Percentiles rank a stretch among this genome's conserved stretches.
phyloP scores from a whole-genome alignment of 2,888 invertebrate species.

The Oscheius sp. region DNA sequence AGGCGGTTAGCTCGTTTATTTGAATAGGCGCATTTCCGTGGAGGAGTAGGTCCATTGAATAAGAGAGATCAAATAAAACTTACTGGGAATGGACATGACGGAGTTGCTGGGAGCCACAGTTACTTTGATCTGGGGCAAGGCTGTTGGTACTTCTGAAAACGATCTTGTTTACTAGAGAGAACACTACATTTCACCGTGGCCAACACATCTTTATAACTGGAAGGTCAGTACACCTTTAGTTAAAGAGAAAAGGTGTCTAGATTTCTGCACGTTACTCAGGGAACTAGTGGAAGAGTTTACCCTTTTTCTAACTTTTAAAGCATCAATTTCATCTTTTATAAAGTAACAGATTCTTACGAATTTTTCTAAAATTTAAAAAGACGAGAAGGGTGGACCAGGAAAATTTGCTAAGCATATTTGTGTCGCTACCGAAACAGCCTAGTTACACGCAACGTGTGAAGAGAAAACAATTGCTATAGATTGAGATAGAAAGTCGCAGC shows the following conservation, averaged over 20 bases:
- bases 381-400: no score
- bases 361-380: no score
- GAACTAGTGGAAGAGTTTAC: no score
- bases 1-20: neutral
- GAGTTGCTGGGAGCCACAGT: conserved; percentile 52
- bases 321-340: no score
- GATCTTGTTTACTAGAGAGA: neutral
- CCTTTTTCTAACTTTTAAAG: no score
- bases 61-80: conserved; percentile 35
- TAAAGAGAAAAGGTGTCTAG: no score
- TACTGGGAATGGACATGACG: conserved; percentile 50
- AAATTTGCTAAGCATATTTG: no score
- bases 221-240: neutral
- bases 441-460: no score
- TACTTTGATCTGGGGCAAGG: conserved; percentile 54
- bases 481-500: neutral
- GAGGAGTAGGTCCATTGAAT: neutral
- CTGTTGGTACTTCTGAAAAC: conserved; percentile 56
- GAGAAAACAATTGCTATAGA: neutral
- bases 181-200: neutral
- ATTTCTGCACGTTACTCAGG: no score
- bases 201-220: neutral
- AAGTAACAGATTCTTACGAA: no score
- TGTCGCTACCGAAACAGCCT: no score
- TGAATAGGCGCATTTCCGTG: no score